Base-by-base conservation (phyloP, 2,888 invertebrate species). In the Netelia virgata region DNA sequence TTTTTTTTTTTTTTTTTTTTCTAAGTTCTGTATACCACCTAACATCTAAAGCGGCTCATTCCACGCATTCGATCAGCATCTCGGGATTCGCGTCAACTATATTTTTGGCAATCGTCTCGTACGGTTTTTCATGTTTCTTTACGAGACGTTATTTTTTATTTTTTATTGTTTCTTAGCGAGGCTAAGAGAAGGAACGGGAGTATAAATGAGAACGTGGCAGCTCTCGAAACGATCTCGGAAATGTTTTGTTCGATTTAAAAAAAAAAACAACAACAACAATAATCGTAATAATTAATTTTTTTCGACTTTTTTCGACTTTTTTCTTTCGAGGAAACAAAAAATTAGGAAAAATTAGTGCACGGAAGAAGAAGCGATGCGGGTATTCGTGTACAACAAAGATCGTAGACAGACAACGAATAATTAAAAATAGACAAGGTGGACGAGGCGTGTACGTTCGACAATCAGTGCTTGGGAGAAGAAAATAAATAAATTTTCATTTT, bases 31-130 rank as follows among this genome's bases (percentile, higher is more conserved):
- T 68, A 66, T 94, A 93, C 94, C 94, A 93, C 94, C 94, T 94
- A 94, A 94, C 94, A 94, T 93, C 92, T 92, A 94, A 94, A 94
- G 93, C 93, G 91, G 91, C 91, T 92, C 92, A 93, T 93, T 92
- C 92, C 90, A 92, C 92, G 91, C 92, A 92, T 91, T 93, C 92
- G 92, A 94, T 94, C 88, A 88, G 86, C 88, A 88, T 88, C 86
- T 87, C 81, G 85, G 80, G 77, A 61, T 88, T 86, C 80, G 55
- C 81, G 82, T 75, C 64, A 87, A 84, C 81, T 87, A 86, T 74
- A 84, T 84, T 85, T 76, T 75, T 18, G 61, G 50, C 5, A 28
- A 68, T 63, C 80, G 50, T 68, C 61, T 64, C 0, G 59, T 78
- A 23, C n/a, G 23, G 63, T 28, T 28, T 28, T 28, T 28, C 28